phyloP scores from a whole-genome alignment of 2,888 invertebrate genomes.

The Folsomia manolachei region DNA sequence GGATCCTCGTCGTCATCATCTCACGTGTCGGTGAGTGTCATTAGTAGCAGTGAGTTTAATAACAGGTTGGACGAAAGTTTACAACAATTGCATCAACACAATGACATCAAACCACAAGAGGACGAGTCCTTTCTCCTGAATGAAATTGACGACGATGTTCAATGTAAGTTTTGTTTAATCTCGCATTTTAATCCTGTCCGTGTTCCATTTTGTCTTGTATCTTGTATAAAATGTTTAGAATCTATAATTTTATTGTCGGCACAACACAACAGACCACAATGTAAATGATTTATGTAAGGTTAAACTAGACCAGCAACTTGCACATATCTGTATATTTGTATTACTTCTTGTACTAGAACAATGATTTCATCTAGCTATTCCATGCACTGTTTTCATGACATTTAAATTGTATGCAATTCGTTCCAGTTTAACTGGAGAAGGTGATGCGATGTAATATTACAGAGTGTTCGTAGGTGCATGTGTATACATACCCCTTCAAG shows the following conservation, averaged over 20 bases:
- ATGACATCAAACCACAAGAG: constrained; percentile 17
- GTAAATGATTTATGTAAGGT: background rate
- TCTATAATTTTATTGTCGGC: background rate
- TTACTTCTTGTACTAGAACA: no score
- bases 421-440: no score
- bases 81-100: background rate
- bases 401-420: no score
- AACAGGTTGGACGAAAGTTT: background rate
- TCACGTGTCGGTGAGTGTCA: background rate
- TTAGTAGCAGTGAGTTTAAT: background rate
- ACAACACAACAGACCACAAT: background rate
- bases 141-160: constrained; percentile 50
- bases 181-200: background rate
- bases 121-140: constrained; percentile 46
- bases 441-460: no score
- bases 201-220: background rate
- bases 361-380: no score
- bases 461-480: no score
- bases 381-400: no score
- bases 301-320: background rate
- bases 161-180: constrained; percentile 43
- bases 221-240: no score
- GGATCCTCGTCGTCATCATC: background rate
- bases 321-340: no score
- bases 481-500: no score